Evolutionary conservation across 2,113 vertebrate genomes (phyloP).

Genomic region (Merops nubicus): DNA sequence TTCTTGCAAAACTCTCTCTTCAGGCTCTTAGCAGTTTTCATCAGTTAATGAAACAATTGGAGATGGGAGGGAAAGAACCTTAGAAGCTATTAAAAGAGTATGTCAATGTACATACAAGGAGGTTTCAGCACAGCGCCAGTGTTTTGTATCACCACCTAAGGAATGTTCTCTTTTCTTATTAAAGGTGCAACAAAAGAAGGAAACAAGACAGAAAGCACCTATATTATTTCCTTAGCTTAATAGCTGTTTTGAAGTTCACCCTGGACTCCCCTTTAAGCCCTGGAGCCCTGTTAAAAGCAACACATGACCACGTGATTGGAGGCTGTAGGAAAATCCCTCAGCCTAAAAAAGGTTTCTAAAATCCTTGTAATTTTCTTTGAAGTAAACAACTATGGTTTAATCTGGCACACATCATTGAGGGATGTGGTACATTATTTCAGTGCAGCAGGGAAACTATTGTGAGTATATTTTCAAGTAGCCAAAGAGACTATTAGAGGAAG

Average conservation of each 20-base stretch:
- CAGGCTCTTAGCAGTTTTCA: background rate
- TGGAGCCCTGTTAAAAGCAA: background rate
- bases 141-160: background rate
- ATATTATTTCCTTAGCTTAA: background rate
- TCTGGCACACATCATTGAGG: background rate
- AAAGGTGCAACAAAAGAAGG: slow-evolving; percentile 20
- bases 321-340: background rate
- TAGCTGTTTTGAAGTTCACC: background rate
- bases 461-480: background rate
- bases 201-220: background rate
- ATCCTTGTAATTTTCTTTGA: background rate
- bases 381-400: background rate
- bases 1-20: background rate
- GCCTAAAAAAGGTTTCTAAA: background rate
- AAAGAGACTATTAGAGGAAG: background rate
- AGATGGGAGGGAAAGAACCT: background rate
- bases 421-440: background rate
- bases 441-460: background rate
- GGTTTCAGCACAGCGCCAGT: background rate
- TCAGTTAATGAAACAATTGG: background rate
- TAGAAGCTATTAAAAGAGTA: background rate
- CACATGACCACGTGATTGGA: background rate
- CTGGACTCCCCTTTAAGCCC: background rate
- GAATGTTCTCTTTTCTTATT: background rate
- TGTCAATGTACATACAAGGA: background rate